These are phyloP conservation scores for Trisateles emortualis DNA, from an alignment of 2,888 invertebrate species.

Conservation along the genomic window DNA sequence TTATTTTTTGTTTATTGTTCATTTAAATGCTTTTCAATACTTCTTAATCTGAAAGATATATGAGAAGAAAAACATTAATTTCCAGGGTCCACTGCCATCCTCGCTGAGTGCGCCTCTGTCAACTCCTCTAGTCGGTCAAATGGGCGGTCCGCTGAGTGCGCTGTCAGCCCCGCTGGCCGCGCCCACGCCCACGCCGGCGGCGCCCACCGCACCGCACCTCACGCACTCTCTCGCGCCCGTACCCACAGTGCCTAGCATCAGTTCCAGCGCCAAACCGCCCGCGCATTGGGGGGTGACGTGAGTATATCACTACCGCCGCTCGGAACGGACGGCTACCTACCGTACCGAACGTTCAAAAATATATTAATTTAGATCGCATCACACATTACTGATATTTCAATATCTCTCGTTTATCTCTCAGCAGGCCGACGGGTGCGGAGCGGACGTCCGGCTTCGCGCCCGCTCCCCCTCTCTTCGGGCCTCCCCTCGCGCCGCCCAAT, in stretches of 20 bases:
- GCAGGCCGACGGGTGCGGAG: slow-evolving; percentile 82
- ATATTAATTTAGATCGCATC: too few relatives aligned
- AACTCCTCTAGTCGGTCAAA: slow-evolving; percentile 69
- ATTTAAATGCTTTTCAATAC: not conserved
- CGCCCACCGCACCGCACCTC: slow-evolving; percentile 76
- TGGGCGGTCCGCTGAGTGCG: slow-evolving; percentile 40
- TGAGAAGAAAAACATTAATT: not conserved
- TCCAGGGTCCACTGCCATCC: slow-evolving; percentile 46
- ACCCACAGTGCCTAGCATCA: slow-evolving; percentile 83
- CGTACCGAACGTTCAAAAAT: too few relatives aligned
- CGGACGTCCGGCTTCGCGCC: slow-evolving; percentile 87
- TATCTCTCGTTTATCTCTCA: slow-evolving; percentile 49
- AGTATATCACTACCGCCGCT: slow-evolving; percentile 47
- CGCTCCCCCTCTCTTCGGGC: slow-evolving; percentile 90
- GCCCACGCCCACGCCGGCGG: slow-evolving; percentile 77
- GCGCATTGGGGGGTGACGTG: slow-evolving; percentile 86
- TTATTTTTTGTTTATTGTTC: not conserved
- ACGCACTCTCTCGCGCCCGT: slow-evolving; percentile 83
- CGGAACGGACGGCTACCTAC: too few relatives aligned
- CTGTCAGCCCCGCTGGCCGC: slow-evolving; percentile 81
- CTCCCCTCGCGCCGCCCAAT: slow-evolving; percentile 89
- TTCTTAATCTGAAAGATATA: not conserved
- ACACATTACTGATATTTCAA: not conserved
- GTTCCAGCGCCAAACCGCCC: slow-evolving; percentile 81
- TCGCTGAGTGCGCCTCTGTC: slow-evolving; percentile 18